These are phyloP conservation scores for Drosophila willistoni DNA, from an alignment of 1,140 invertebrate genomes.

Conservation along the genomic window DNA sequence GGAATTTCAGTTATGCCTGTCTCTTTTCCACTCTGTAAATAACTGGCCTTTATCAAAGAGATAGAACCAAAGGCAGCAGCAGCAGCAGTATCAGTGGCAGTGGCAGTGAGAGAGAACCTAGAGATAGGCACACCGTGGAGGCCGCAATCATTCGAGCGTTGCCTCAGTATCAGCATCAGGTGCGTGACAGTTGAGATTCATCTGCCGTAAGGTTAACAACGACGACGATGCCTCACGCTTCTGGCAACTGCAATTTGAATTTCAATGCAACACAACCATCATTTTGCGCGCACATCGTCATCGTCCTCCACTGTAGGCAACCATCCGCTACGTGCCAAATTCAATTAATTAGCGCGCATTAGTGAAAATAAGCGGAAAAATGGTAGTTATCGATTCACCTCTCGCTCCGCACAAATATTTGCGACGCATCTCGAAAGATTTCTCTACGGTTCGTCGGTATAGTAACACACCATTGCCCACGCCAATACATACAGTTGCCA, in stretches of 20 bases:
- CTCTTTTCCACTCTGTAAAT: slow-evolving; percentile 32
- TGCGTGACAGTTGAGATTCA: slow-evolving; percentile 67
- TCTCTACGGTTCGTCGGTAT: slow-evolving; percentile 75
- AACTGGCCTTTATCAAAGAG: slow-evolving; percentile 35
- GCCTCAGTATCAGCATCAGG: slow-evolving; percentile 28
- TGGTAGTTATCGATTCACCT: slow-evolving; percentile 72
- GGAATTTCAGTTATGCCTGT: slow-evolving; percentile 24
- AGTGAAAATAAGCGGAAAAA: slow-evolving; percentile 49
- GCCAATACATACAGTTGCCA: slow-evolving; percentile 1
- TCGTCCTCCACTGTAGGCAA: not conserved
- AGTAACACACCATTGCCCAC: slow-evolving; percentile 60
- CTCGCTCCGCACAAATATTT: slow-evolving; percentile 69
- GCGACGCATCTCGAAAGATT: slow-evolving; percentile 77
- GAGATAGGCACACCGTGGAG: not conserved
- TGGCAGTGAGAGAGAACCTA: not conserved
- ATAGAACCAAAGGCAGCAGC: slow-evolving; percentile 28
- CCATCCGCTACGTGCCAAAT: slow-evolving; percentile 24
- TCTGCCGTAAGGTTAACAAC: slow-evolving; percentile 27
- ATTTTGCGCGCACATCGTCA: no score
- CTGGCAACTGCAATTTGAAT: not conserved
- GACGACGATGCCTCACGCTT: slow-evolving; percentile 24
- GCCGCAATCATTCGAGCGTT: slow-evolving; percentile 6
- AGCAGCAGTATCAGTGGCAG: slow-evolving; percentile 8
- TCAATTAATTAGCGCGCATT: slow-evolving; percentile 58
- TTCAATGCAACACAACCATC: slow-evolving; percentile 14